These are phyloP conservation scores for Amblyopsis rosae DNA, from an alignment of 2,113 vertebrate species.

Conservation along the genomic window DNA sequence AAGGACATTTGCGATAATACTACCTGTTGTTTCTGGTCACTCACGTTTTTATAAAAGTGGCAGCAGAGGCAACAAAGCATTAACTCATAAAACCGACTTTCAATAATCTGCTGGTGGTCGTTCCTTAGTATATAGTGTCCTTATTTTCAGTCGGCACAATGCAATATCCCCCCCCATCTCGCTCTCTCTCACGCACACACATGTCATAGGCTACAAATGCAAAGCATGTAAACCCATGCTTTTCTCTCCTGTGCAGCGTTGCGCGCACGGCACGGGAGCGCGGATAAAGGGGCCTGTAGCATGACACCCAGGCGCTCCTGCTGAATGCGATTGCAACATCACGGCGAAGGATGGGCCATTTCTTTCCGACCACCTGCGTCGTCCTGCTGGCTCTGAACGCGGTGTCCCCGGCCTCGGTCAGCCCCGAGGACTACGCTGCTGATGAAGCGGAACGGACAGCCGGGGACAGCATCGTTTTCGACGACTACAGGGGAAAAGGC, in stretches of 20 bases:
- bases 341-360: constrained; percentile 91
- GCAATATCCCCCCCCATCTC: constrained; percentile 11
- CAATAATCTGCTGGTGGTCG: constrained; percentile 22
- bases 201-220: background rate
- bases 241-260: constrained; percentile 42
- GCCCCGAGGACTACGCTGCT: constrained; percentile 89
- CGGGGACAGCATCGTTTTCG: constrained; percentile 92
- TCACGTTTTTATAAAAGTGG: constrained; percentile 4
- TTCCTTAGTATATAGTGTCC: background rate
- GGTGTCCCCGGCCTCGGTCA: constrained; percentile 84
- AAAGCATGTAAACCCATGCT: constrained; percentile 14
- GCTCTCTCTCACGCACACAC: background rate
- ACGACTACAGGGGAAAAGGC: constrained; percentile 97
- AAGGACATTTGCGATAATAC: constrained; percentile 18
- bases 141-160: constrained; percentile 8
- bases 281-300: constrained; percentile 55
- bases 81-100: constrained; percentile 32
- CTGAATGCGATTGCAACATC: constrained; percentile 73
- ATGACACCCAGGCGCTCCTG: constrained; percentile 59
- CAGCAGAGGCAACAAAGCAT: constrained; percentile 2
- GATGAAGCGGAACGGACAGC: constrained; percentile 91
- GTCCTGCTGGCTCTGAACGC: constrained; percentile 85
- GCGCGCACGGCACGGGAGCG: constrained; percentile 46
- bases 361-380: constrained; percentile 83
- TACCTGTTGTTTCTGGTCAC: constrained; percentile 60